Base-by-base conservation (phyloP, 2,797 vertebrate species). In the Mallotus villosus region DNA sequence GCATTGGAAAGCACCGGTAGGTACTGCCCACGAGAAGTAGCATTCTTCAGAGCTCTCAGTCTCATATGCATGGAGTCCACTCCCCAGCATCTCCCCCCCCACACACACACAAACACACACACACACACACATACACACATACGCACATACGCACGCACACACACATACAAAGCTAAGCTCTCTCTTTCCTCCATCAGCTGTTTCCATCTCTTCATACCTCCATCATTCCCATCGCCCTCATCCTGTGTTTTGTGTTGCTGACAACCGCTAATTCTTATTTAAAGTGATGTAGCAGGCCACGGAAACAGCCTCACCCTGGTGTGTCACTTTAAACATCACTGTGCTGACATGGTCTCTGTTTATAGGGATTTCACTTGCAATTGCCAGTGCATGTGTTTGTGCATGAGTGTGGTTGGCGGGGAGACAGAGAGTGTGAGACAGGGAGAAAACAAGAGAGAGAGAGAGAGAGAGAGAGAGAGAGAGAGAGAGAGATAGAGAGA, bases 1-100 rank as follows among this genome's bases (percentile, higher is more conserved):
- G 92, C 86, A 89, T 73, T 71, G 70, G 83, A 90, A 70, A 79
- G 80, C 61, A 65, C 82, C 91, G 92, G 93, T 94, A 92, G 87
- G 92, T 93, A 63, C 32, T 55, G 27, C 19, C 24, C 22, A 67
- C 73, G 75, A 76, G 41, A 37, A 76, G 32, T 41, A 71, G 59
- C 69, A 65, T 27, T 73, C 64, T 62, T 71, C 62, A 51, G 9
- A 66, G 71, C 2, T 68, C 7, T 16, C 1, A 73, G 5, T 62
- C 67, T 62, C 59, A 61, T 51, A 53, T 79, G 84, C 76, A 79
- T 78, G 75, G 12, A 67, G 25, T 9, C 53, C 17, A 6, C 16
- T 29, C 29, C 17, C 32, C 27, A 60, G 12, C 58, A 60, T 34
- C 60, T 53, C 74, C 60, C 68, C 32, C 8, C 6, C 68, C 2